Evolutionary conservation across 2,888 invertebrate species (phyloP), one percentile per base, ranked within the genome.

Genomic region (Tipula confusa): DNA sequence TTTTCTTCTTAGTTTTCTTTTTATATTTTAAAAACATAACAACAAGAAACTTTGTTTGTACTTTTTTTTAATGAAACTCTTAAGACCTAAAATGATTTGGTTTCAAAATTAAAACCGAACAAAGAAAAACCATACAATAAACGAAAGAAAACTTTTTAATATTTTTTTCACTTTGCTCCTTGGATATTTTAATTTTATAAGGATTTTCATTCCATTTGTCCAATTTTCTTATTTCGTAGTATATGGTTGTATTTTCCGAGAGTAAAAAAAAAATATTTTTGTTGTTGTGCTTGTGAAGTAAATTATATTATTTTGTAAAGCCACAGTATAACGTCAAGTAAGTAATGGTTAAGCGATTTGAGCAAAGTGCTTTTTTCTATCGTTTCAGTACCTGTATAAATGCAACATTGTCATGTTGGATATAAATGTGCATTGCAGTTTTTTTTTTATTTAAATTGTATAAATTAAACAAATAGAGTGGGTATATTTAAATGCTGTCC

Each of bases 81-180:
- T 64, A 64, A 64, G 64, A 64, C 64, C 64, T 64, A 64, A 64
- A 64, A 64, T 64, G 64, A 64, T 64, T 64, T 64, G 64, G 64
- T 64, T 64, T 64, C 64, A 64, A 64, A 64, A 64, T 64, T 64
- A 64, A 64, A 64, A 64, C 64, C 64, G 64, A 64, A 64, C 64
- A 64, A 64, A 24, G 64, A 64, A 64, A n/a, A 64, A 64, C 64
- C 64, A 64, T 24, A 64, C 64, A 64, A 64, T 64, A 64, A 64
- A 24, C 64, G 64, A 24, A 15, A 43, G 9, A 9, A 64, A 64
- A 64, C 1, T 24, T 64, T 64, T 64, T 64, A 64, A 64, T 24
- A 64, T 64, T 7, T 24, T 9, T 64, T 64, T 1, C 24, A 9
- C 24, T 64, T 64, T 64, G 11, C 64, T 64, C 24, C 24, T 64